Percentiles rank a stretch among this genome's conserved stretches.
Conservation (phyloP, 2,797 vertebrate genomes). For the Cossypha polioptera region DNA sequence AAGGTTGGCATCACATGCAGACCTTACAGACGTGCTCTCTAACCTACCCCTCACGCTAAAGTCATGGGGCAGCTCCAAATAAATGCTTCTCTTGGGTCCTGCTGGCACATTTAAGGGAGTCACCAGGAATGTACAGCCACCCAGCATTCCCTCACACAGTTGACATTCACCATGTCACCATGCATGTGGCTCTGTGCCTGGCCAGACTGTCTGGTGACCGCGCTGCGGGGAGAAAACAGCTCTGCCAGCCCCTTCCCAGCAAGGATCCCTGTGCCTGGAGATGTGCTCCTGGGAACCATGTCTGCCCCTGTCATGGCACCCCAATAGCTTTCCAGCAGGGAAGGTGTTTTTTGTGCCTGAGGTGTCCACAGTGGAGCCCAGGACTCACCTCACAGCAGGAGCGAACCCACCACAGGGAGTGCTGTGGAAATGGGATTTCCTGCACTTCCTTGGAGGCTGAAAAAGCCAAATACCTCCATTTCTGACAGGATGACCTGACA, state of each 20-base stretch:
- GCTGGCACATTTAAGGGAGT: not conserved
- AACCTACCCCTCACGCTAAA: not conserved
- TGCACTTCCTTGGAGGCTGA: fast-evolving
- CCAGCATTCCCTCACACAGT: fast-evolving
- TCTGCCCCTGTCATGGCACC: not conserved
- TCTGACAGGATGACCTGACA: not conserved
- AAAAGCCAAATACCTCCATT: fast-evolving
- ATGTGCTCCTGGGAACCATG: fast-evolving
- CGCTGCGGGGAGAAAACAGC: not conserved
- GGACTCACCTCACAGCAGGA: fast-evolving
- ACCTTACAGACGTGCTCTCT: fast-evolving
- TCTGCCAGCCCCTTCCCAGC: fast-evolving
- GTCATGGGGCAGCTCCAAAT: not conserved
- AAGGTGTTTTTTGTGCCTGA: not conserved
- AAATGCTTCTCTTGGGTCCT: not conserved
- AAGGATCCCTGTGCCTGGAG: not conserved
- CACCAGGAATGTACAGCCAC: not conserved
- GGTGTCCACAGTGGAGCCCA: fast-evolving
- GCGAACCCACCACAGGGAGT: fast-evolving
- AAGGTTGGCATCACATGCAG: fast-evolving
- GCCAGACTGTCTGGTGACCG: fast-evolving
- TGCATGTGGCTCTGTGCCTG: fast-evolving
- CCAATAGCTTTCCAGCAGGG: not conserved
- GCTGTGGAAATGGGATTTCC: fast-evolving
- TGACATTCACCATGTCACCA: fast-evolving